Conservation (phyloP, 2,113 vertebrate species). For the Tachysurus vachellii region DNA sequence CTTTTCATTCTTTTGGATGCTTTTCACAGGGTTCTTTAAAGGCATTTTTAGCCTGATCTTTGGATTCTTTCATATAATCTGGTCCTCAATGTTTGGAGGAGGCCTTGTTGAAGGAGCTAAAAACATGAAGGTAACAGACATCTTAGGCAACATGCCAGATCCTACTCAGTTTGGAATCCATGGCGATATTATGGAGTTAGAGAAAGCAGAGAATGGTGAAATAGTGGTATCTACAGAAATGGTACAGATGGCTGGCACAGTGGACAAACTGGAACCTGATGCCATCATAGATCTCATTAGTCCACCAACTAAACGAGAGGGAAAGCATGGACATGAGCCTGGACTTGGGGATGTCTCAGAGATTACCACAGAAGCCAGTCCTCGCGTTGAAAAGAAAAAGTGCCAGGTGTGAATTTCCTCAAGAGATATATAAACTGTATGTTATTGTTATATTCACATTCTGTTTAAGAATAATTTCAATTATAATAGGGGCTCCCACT, state of each 20-base stretch:
- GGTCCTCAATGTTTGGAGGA: constrained; percentile 94
- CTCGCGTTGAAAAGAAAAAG: constrained; percentile 78
- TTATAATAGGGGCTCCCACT: background rate
- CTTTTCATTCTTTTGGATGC: constrained; percentile 91
- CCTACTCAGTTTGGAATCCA: constrained; percentile 98
- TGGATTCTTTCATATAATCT: constrained; percentile 92
- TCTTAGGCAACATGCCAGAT: constrained; percentile 97
- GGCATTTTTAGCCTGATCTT: constrained; percentile 83
- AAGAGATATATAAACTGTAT: background rate
- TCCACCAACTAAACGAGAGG: constrained; percentile 80
- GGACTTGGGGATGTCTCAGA: constrained; percentile 92
- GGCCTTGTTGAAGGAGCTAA: constrained; percentile 96
- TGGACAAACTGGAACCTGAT: constrained; percentile 80
- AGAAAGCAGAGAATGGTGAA: constrained; percentile 83
- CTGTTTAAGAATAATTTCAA: background rate
- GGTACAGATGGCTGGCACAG: constrained; percentile 72
- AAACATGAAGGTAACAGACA: constrained; percentile 97
- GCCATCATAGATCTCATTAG: constrained; percentile 83
- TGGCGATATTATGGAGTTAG: constrained; percentile 82
- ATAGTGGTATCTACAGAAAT: constrained; percentile 72
- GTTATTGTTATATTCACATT: background rate
- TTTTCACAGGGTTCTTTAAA: constrained; percentile 86
- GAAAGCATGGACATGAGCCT: constrained; percentile 82
- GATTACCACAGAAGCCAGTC: constrained; percentile 61
- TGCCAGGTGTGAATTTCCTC: constrained; percentile 74